Conservation (phyloP, 2,797 vertebrate genomes). For the Arctocebus calabarensis region DNA sequence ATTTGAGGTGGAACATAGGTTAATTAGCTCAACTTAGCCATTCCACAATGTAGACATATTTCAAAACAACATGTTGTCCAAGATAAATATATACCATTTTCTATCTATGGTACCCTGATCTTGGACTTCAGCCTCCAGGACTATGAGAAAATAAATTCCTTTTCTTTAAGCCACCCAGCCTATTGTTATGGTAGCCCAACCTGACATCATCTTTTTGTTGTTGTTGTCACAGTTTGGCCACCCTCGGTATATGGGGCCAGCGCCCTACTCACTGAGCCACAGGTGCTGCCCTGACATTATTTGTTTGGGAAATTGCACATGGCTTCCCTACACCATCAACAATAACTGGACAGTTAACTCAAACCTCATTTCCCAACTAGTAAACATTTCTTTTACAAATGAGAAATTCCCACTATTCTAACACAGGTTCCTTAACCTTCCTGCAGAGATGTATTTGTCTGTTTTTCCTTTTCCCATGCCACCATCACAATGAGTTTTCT, state of each 20-base stretch:
- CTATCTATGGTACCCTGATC: too few species aligned
- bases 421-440: neutral
- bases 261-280: too few species aligned
- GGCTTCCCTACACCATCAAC: conserved; percentile 32
- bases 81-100: too few species aligned
- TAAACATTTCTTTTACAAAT: conserved; percentile 23
- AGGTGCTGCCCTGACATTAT: neutral
- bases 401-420: conserved; percentile 13
- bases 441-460: neutral
- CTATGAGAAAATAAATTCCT: too few species aligned
- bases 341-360: conserved; percentile 50
- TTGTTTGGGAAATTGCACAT: neutral
- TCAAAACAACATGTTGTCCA: too few species aligned
- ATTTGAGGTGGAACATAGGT: too few species aligned
- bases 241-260: too few species aligned
- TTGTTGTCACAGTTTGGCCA: too few species aligned
- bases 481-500: conserved; percentile 24
- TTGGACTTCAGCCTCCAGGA: too few species aligned
- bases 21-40: too few species aligned
- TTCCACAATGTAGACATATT: too few species aligned
- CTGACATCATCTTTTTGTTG: too few species aligned
- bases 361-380: conserved; percentile 2
- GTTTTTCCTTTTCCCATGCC: conserved; percentile 18
- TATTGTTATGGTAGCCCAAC: neutral
- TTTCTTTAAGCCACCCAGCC: neutral